Conservation (phyloP, 2,113 vertebrate genomes). For the Sylvilagus bachmani region DNA sequence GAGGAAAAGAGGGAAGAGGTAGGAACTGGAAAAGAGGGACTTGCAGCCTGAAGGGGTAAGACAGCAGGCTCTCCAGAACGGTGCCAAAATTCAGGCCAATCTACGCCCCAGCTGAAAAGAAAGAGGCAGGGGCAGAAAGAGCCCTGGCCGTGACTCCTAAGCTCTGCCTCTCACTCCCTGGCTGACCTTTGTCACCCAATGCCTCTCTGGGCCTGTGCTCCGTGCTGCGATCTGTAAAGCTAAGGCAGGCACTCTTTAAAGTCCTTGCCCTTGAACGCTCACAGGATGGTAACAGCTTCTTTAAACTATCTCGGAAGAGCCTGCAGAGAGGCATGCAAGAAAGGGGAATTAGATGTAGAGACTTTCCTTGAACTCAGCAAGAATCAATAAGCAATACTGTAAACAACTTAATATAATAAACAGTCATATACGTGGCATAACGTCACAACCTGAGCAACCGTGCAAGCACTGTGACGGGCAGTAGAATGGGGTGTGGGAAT, state of each 20-base stretch:
- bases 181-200: conserved; percentile 49
- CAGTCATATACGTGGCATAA: not conserved
- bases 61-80: conserved; percentile 29
- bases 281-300: conserved; percentile 37
- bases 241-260: conserved; percentile 42
- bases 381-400: not conserved
- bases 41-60: conserved; percentile 42
- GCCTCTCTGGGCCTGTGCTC: not conserved
- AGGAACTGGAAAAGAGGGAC: conserved; percentile 52
- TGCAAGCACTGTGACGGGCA: not conserved
- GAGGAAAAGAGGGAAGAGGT: conserved; percentile 17
- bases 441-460: not conserved
- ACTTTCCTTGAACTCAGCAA: conserved; percentile 36
- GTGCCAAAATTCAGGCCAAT: conserved; percentile 40
- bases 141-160: not conserved
- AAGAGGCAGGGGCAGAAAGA: not conserved
- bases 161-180: conserved; percentile 18
- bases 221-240: conserved; percentile 36
- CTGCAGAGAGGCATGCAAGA: conserved; percentile 49
- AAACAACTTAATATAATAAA: not conserved
- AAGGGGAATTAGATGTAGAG: not conserved
- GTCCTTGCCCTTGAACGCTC: conserved; percentile 45
- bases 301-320: conserved; percentile 42
- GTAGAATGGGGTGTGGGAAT: not conserved
- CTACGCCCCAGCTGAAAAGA: conserved; percentile 6